A percentile compares a stretch with the other conserved stretches of the same genome.
These are phyloP conservation scores for Macrotus californicus DNA, from an alignment of 2,113 vertebrate species.

Conservation along the genomic window DNA sequence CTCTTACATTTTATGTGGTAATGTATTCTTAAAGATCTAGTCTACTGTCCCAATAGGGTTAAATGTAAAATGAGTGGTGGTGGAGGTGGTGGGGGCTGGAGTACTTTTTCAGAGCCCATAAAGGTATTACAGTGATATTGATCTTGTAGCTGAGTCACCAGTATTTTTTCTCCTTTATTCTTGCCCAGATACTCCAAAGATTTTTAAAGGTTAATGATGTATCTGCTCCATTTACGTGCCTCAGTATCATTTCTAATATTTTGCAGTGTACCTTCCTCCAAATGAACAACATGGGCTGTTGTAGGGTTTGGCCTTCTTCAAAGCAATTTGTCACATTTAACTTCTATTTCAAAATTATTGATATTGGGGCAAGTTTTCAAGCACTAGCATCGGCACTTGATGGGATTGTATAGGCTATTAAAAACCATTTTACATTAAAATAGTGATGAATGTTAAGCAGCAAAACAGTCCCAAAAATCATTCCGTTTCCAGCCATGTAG, in stretches of 20 bases:
- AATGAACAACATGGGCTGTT: neutral
- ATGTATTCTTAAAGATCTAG: neutral
- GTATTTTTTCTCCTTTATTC: neutral
- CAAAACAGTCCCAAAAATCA: neutral
- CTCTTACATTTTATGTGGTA: neutral
- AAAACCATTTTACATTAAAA: neutral
- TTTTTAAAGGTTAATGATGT: constrained; percentile 23
- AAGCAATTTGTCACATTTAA: neutral
- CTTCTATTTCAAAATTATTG: neutral
- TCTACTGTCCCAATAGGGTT: neutral
- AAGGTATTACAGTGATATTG: neutral
- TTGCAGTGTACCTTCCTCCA: neutral
- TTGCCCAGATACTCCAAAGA: neutral
- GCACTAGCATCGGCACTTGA: neutral
- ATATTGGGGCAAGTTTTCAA: neutral
- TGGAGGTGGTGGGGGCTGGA: neutral
- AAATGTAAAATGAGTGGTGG: neutral
- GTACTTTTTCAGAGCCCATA: neutral
- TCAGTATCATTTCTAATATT: neutral
- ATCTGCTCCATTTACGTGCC: neutral
- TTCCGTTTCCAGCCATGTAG: neutral
- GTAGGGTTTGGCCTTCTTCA: neutral
- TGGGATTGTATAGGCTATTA: neutral
- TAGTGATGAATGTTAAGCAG: neutral
- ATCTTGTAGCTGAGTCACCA: neutral